Evolutionary conservation across 1,140 invertebrate genomes (phyloP).

Genomic region (Papilio polyxenes): DNA sequence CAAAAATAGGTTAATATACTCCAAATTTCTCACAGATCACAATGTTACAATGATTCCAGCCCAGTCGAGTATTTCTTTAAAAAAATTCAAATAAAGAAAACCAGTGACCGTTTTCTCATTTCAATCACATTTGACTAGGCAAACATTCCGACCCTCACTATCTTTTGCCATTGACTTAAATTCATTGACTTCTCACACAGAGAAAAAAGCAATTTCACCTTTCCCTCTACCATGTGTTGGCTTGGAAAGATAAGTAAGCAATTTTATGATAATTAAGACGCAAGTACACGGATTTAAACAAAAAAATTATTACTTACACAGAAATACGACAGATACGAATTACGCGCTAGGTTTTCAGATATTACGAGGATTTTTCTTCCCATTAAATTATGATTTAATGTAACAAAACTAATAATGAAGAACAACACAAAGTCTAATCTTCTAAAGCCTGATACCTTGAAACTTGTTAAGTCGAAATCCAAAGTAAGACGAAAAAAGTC

Average conservation of each 20-base stretch:
- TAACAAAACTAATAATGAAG: neutral
- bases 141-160: constrained; percentile 72
- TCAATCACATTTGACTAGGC: constrained; percentile 77
- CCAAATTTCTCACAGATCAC: no score
- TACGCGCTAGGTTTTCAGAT: neutral
- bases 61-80: neutral
- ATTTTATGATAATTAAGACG: constrained; percentile 75
- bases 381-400: no score
- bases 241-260: constrained; percentile 77
- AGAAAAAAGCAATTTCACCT: constrained; percentile 75
- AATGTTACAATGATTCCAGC: neutral
- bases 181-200: constrained; percentile 70
- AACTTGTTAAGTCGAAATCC: no score
- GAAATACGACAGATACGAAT: neutral
- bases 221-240: constrained; percentile 55
- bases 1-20: no score
- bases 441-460: neutral
- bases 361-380: neutral
- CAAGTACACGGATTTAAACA: neutral
- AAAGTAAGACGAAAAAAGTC: no score
- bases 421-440: neutral
- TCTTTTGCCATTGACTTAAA: constrained; percentile 68
- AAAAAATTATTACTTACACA: neutral
- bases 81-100: constrained; percentile 53
- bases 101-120: constrained; percentile 53